Conservation (phyloP, 2,797 vertebrate genomes). For the Mergus octosetaceus region DNA sequence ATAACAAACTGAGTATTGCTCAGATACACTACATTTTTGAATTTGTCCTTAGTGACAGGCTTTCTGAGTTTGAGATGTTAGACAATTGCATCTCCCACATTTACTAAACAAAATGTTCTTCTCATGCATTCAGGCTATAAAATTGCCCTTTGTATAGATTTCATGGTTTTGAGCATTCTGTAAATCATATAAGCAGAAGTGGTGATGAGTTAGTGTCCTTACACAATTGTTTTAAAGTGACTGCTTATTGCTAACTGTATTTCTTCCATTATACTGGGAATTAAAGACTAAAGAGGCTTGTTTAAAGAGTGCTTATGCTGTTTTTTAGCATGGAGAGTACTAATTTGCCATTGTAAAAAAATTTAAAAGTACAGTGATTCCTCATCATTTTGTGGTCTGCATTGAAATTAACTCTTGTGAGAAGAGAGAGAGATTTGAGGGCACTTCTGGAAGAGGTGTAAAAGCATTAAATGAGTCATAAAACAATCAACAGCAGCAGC, state of each 20-base stretch:
- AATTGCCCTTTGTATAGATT: not conserved
- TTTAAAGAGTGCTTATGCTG: constrained; percentile 22
- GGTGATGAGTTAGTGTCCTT: not conserved
- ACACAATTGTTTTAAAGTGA: constrained; percentile 13
- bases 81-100: not conserved
- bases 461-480: not conserved
- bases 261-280: constrained; percentile 38
- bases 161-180: not conserved
- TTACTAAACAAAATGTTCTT: not conserved
- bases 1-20: not conserved
- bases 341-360: constrained; percentile 43
- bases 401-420: constrained; percentile 5
- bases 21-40: not conserved
- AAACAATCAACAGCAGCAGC: not conserved
- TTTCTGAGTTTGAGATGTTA: not conserved
- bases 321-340: not conserved
- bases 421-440: not conserved
- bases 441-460: not conserved
- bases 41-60: not conserved
- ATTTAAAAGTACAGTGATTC: not conserved
- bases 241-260: not conserved
- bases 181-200: not conserved
- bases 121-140: not conserved
- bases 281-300: constrained; percentile 23
- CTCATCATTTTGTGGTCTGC: not conserved